A percentile compares a stretch with the other conserved stretches of the same genome.
Evolutionary conservation across 1,140 invertebrate species (phyloP).

Genomic region (Stegodyphus dumicola): DNA sequence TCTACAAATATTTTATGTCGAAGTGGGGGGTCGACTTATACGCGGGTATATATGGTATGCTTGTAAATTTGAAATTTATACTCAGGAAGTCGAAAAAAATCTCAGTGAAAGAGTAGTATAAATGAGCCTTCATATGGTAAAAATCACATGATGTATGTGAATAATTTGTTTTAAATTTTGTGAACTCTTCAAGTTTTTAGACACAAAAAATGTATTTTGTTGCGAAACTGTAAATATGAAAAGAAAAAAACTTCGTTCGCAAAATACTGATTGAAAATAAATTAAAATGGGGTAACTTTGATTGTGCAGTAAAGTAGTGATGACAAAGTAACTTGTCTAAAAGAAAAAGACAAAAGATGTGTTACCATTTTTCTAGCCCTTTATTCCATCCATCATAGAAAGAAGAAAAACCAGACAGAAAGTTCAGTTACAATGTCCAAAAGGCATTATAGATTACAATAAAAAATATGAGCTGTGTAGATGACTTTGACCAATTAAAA

Average conservation of each 20-base stretch:
- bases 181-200: neutral
- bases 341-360: neutral
- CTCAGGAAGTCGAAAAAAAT: neutral
- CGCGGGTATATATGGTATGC: neutral
- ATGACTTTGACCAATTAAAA: constrained; percentile 19
- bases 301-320: neutral
- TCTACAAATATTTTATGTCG: no score
- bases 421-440: neutral
- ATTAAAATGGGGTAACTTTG: constrained; percentile 5
- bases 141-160: constrained; percentile 3
- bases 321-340: neutral
- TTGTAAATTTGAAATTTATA: neutral
- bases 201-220: neutral
- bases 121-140: neutral
- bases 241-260: neutral
- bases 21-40: no score
- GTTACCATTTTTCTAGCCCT: neutral
- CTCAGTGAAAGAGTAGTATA: neutral
- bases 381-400: no score
- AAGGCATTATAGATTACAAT: neutral
- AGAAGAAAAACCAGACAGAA: no score
- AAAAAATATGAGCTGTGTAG: constrained; percentile 8
- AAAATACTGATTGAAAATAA: neutral
- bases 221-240: constrained; percentile 10
- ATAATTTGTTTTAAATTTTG: neutral